Percentiles rank a stretch among this genome's conserved stretches.
Conservation (phyloP, 2,888 invertebrate species). For the Tineola bisselliella region DNA sequence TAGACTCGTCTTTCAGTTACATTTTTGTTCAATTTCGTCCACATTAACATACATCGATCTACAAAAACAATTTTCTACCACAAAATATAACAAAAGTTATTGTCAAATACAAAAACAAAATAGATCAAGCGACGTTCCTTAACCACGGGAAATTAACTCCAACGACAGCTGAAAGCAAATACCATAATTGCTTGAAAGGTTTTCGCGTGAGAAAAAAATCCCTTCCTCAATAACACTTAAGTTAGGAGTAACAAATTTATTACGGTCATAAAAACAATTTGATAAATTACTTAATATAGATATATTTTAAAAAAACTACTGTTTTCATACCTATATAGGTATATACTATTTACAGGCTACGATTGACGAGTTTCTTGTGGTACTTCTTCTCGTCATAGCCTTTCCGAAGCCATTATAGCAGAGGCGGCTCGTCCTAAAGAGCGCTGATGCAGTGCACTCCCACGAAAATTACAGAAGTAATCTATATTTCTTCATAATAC, state of each 20-base stretch:
- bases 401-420: too few relatives aligned
- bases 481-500: too few relatives aligned
- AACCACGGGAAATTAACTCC: background rate
- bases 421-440: too few relatives aligned
- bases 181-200: background rate
- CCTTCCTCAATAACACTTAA: constrained; percentile 8
- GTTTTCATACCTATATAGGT: too few relatives aligned
- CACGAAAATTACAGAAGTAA: too few relatives aligned
- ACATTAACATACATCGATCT: background rate
- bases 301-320: too few relatives aligned
- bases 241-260: constrained; percentile 22
- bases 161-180: background rate
- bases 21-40: too few relatives aligned
- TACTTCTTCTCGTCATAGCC: too few relatives aligned
- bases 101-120: background rate
- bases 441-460: too few relatives aligned
- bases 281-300: constrained; percentile 20
- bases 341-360: too few relatives aligned
- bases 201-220: background rate
- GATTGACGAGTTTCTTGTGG: too few relatives aligned
- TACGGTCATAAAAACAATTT: constrained; percentile 23
- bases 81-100: background rate
- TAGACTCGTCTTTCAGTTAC: too few relatives aligned
- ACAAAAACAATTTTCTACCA: background rate
- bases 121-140: background rate